A percentile compares a stretch with the other conserved stretches of the same genome.
phyloP scores from a whole-genome alignment of 2,113 vertebrate species.

The Embiotoca jacksoni region DNA sequence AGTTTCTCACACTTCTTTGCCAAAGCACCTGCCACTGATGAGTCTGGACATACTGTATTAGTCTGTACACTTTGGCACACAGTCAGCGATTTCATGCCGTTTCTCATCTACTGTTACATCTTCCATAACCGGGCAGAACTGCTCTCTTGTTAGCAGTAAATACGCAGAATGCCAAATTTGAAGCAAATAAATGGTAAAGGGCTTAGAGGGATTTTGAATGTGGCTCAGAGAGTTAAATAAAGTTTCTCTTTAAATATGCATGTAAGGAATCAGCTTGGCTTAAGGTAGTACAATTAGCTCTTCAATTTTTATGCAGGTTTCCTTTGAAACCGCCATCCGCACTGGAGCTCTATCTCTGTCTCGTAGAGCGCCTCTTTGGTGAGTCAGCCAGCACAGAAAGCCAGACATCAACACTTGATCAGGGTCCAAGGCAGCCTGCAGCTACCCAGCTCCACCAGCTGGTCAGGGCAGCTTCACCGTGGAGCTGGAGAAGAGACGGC shows the following conservation, averaged over 20 bases:
- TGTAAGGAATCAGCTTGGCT: conserved; percentile 23
- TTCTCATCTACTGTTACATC: conserved; percentile 12
- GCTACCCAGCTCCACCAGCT: conserved; percentile 74
- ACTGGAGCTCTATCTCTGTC: conserved; percentile 30
- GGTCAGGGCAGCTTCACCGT: conserved; percentile 54
- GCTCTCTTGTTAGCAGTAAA: conserved; percentile 11
- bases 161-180: neutral
- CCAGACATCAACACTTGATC: conserved; percentile 74
- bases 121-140: neutral
- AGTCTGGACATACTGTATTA: conserved; percentile 28
- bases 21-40: conserved; percentile 57
- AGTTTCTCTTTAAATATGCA: conserved; percentile 33
- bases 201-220: neutral
- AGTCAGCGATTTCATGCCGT: conserved; percentile 5
- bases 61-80: neutral
- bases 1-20: conserved; percentile 67
- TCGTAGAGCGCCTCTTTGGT: conserved; percentile 39
- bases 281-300: conserved; percentile 26
- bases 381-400: conserved; percentile 52
- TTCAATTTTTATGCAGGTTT: conserved; percentile 20
- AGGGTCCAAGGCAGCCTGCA: conserved; percentile 67
- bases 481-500: conserved; percentile 25
- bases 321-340: conserved; percentile 34
- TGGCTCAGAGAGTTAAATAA: conserved; percentile 12
- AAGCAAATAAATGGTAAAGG: conserved; percentile 2